Base-by-base conservation (phyloP, 2,888 invertebrate genomes). In the Bibio marci region DNA sequence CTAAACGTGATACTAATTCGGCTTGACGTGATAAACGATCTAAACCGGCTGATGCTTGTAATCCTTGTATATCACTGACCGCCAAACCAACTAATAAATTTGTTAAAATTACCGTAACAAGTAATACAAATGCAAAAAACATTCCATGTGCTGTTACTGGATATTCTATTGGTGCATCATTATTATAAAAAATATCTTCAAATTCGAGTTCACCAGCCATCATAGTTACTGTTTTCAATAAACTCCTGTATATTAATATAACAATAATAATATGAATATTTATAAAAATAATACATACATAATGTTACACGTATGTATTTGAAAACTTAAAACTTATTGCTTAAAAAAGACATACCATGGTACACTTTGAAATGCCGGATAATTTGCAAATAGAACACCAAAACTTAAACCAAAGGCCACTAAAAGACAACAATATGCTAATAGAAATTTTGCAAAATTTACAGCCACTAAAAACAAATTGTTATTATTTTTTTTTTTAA, bases 201-300 rank as follows among this genome's bases (percentile, higher is more conserved):
- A 80, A 83, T 54, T 85, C 85, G 36, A 86, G 55, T 56, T 87
- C 86, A 0, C 86, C 86, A 0, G 83, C 80, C 85, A 87, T 83
- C 86, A 87, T 86, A 49, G 85, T 79, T 12, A 86, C 71, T 0
- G 82, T 80, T 60, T 86, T 85, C 2, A 86, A 61, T 1, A 85
- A 52, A 0, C 57, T 54, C 52, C 56, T 54, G 30, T 17, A 37
- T 30, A 25, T 25, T 7, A 28, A 22, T 28, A 13, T n/a, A 12
- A 35, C 5, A 35, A 19, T 17, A 38, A 27, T 35, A 12, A 12
- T 35, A 11, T 18, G 27, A 25, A 13, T 18, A 32, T 11, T 15
- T 15, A 10, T 14, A 3, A 15, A 15, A 10, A 11, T 14, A 5
- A 14, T 14, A 11, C 15, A 11, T 11, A 30, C n/a, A n/a, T n/a